Evolutionary conservation across 2,797 vertebrate species (phyloP).

Genomic region (Semaprochilodus insignis): DNA sequence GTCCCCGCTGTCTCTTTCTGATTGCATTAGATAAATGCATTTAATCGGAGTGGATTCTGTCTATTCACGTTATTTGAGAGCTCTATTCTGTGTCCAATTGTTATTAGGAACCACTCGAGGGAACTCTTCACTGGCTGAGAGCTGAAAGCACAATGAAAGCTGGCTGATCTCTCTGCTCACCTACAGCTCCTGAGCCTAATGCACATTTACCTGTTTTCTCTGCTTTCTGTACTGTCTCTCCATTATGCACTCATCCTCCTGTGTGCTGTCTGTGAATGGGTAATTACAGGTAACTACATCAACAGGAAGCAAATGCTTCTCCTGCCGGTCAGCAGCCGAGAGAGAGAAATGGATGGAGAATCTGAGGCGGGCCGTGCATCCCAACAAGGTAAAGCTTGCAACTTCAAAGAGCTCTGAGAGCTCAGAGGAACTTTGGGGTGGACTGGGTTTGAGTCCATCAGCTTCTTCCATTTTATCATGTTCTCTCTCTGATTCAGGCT

Average conservation of each 20-base stretch:
- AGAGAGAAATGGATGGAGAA: constrained; percentile 99
- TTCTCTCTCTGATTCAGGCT: neutral
- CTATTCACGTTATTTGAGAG: constrained; percentile 39
- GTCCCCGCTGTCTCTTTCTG: constrained; percentile 19
- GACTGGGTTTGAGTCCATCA: constrained; percentile 18
- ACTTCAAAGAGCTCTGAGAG: constrained; percentile 22
- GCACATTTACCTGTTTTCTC: constrained; percentile 23
- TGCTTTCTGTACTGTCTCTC: neutral
- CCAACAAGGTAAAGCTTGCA: constrained; percentile 79
- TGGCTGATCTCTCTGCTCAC: constrained; percentile 5
- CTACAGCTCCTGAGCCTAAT: constrained; percentile 23
- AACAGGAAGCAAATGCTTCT: constrained; percentile 95
- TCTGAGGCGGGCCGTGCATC: constrained; percentile 89
- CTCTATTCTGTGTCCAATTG: constrained; percentile 40
- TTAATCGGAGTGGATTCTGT: constrained; percentile 46
- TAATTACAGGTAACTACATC: constrained; percentile 88
- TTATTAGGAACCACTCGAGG: constrained; percentile 39
- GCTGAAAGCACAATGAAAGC: constrained; percentile 24
- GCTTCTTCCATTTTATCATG: constrained; percentile 7
- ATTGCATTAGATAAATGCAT: constrained; percentile 45
- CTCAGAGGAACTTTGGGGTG: neutral
- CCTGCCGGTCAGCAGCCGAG: constrained; percentile 91
- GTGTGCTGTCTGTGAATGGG: constrained; percentile 42
- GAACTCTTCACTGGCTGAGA: constrained; percentile 32
- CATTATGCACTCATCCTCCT: constrained; percentile 34